Base-by-base conservation (phyloP, 2,888 invertebrate genomes). In the Coelopa pilipes region DNA sequence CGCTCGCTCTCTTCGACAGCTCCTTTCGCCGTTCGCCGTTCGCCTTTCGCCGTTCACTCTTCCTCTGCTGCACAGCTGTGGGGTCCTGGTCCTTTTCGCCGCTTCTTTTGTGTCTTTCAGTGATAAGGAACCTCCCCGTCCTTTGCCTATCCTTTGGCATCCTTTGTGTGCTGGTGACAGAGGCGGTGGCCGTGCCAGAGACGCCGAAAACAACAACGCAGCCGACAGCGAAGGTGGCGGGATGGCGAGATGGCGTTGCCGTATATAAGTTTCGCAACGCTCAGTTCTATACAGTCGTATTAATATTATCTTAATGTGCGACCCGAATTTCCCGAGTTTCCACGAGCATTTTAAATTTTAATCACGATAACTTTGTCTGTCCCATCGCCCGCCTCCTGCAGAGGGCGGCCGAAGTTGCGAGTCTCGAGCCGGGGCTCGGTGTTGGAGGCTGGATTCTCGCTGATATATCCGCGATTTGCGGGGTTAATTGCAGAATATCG, bases 401-500 rank as follows among this genome's bases (percentile, higher is more conserved):
- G 34, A 34, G 34, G 34, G 34, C 34, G 34, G 34, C 34, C 34
- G 7, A 34, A 34, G 34, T 34, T 34, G 2, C 34, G 34, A 34
- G 34, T 34, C 34, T 34, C 34, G 34, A n/a, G n/a, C n/a, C n/a
- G n/a, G n/a, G n/a, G n/a, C n/a, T n/a, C n/a, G n/a, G n/a, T n/a
- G n/a, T n/a, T n/a, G n/a, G n/a, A 7, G 2, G 34, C 34, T 34
- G 34, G 34, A 34, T 34, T 34, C 34, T 34, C 34, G 34, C 34
- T 34, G 34, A 72, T 80, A 80, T 74, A 70, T 81, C 79, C 76
- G 73, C 79, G 76, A 80, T 81, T 83, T 82, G 79, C 76, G 75
- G 77, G 79, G 79, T 80, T 83, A 83, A 83, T 83, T 83, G 80
- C 81, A 78, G 74, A 81, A 82, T 82, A 82, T 81, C 79, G 80